phyloP scores from a whole-genome alignment of 2,797 vertebrate genomes.

The Thamnophis elegans region DNA sequence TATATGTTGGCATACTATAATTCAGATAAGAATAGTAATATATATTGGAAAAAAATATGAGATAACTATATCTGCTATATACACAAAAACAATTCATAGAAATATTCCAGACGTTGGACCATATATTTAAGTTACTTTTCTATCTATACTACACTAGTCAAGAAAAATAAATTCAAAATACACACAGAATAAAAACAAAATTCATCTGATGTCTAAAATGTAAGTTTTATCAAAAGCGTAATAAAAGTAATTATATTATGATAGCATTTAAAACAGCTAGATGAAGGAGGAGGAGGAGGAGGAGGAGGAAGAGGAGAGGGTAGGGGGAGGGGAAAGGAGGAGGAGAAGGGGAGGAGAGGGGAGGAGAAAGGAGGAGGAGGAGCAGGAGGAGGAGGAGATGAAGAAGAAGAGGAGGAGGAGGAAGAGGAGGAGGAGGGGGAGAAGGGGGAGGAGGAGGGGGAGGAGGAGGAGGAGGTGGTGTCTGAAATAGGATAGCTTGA shows the following conservation, averaged over 20 bases:
- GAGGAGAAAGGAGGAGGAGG: no score
- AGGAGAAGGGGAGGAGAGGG: no score
- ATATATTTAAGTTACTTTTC: neutral
- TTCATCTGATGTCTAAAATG: constrained; percentile 11
- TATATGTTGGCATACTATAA: neutral
- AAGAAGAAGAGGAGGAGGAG: no score
- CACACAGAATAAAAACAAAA: constrained; percentile 21
- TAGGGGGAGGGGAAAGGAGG: no score
- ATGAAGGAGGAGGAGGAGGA: no score
- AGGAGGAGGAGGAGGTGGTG: neutral
- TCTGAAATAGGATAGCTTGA: neutral
- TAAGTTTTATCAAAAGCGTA: constrained; percentile 31
- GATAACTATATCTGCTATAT: neutral
- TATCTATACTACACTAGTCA: neutral
- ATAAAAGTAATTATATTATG: neutral
- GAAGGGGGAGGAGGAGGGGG: no score
- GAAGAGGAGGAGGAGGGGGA: no score
- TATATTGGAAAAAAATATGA: neutral
- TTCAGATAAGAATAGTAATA: neutral
- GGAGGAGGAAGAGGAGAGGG: accelerated
- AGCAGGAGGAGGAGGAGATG: no score
- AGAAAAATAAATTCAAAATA: constrained; percentile 1
- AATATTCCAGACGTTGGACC: constrained; percentile 14
- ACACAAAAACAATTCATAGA: neutral
- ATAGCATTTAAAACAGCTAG: neutral